phyloP scores from a whole-genome alignment of 2,113 vertebrate genomes.

The Ageneiosus marmoratus region DNA sequence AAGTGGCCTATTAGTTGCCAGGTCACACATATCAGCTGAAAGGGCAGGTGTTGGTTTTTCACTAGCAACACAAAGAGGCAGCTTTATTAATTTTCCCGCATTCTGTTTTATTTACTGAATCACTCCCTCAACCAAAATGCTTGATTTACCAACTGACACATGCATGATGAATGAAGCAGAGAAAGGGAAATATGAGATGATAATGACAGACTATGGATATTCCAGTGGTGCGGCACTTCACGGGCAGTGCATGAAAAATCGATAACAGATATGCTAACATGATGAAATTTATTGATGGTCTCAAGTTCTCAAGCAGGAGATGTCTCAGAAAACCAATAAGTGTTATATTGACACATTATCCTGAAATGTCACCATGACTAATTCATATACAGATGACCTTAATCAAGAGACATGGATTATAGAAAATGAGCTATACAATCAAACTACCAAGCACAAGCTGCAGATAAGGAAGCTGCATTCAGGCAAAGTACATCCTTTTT shows the following conservation, averaged over 20 bases:
- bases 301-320: slow-evolving; percentile 16
- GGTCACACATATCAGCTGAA: background rate
- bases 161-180: slow-evolving; percentile 6
- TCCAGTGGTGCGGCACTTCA: background rate
- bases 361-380: slow-evolving; percentile 3
- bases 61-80: background rate
- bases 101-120: slow-evolving; percentile 15
- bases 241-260: slow-evolving; percentile 32
- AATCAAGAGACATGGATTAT: background rate
- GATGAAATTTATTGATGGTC: slow-evolving; percentile 8
- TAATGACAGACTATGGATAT: slow-evolving; percentile 26
- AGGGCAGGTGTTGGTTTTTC: background rate
- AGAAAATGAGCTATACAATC: background rate
- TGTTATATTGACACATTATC: background rate
- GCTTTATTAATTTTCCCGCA: slow-evolving; percentile 8
- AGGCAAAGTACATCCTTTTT: background rate
- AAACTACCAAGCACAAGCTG: background rate
- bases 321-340: background rate
- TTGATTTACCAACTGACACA: slow-evolving; percentile 6
- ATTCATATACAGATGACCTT: background rate
- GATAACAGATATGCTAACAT: slow-evolving; percentile 21
- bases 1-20: too few species aligned
- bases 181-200: slow-evolving; percentile 8
- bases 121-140: background rate
- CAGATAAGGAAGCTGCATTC: background rate